A percentile compares a stretch with the other conserved stretches of the same genome.
Evolutionary conservation across 2,113 vertebrate genomes (phyloP).

Genomic region (Castor canadensis): DNA sequence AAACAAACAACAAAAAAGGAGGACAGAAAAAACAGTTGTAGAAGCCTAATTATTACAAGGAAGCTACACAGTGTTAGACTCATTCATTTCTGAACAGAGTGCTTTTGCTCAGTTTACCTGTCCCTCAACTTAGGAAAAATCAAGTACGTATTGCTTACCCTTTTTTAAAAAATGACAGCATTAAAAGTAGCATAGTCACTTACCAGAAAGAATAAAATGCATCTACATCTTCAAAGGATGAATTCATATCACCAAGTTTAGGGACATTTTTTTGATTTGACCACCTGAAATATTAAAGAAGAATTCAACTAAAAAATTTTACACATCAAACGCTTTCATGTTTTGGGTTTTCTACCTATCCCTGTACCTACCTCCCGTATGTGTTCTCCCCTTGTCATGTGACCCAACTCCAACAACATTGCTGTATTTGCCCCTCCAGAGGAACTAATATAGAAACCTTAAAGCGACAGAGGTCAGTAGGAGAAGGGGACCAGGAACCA

Average conservation of each 20-base stretch:
- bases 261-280: slow-evolving; percentile 94
- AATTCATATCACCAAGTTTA: slow-evolving; percentile 90
- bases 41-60: background rate
- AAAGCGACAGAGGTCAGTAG: too few relatives aligned
- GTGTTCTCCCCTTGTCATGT: too few relatives aligned
- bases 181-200: slow-evolving; percentile 59
- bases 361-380: too few relatives aligned
- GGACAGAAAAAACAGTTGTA: too few relatives aligned
- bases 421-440: too few relatives aligned
- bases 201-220: slow-evolving; percentile 99
- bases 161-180: background rate
- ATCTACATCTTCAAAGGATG: slow-evolving; percentile 98
- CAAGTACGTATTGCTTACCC: background rate
- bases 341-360: too few relatives aligned
- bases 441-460: too few relatives aligned
- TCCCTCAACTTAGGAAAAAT: background rate
- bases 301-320: background rate
- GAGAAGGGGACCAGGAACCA: too few relatives aligned
- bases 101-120: background rate
- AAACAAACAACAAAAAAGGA: too few relatives aligned
- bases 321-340: too few relatives aligned
- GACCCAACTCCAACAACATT: too few relatives aligned
- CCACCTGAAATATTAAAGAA: slow-evolving; percentile 87
- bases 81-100: slow-evolving; percentile 1
- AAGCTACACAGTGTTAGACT: slow-evolving; percentile 8